Base-by-base conservation (phyloP, 2,888 invertebrate species). In the Lordiphosa andalusiaca region DNA sequence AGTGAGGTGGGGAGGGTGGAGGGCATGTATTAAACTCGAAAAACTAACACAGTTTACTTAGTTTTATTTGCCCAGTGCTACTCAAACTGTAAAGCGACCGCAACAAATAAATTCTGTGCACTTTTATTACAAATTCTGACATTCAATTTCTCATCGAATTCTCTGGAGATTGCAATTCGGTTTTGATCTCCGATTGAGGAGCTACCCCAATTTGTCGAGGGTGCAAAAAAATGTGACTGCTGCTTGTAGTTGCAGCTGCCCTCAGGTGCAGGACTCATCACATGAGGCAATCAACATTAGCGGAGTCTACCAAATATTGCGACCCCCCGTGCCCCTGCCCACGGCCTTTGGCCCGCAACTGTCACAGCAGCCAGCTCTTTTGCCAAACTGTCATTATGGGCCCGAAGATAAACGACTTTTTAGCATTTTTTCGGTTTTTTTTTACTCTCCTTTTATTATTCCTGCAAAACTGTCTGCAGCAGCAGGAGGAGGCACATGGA, bases 371-470 rank as follows among this genome's bases (percentile, higher is more conserved):
- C 57, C 71, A 68, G 59, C 67, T 62, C 69, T 63, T 65, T 58
- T 63, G 49, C 67, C 57, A 69, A 83, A 78, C 76, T 78, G 83
- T 78, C 84, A 78, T 77, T 77, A 77, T 84, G 82, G 80, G 80
- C 85, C 67, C 63, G 58, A 80, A 84, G 80, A 84, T 80, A 80
- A 80, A 80, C 84, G 85, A 80, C 83, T 84, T 70, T 74, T 65
- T 49, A 70, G 58, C 67, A 69, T 70, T 69, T 71, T 59, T 52
- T 65, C n/a, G n/a, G n/a, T 16, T 54, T 66, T 42, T 57, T 53
- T 52, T 59, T 39, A 42, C 36, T 50, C 51, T 35, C 23, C 35
- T 10, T 35, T 52, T 19, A 12, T 35, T 37, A 44, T 19, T 47
- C 51, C 39, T 21, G 30, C 47, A 55, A 23, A 23, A 23, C 54